Conservation (phyloP, 2,113 vertebrate genomes). For the Aythya baeri region DNA sequence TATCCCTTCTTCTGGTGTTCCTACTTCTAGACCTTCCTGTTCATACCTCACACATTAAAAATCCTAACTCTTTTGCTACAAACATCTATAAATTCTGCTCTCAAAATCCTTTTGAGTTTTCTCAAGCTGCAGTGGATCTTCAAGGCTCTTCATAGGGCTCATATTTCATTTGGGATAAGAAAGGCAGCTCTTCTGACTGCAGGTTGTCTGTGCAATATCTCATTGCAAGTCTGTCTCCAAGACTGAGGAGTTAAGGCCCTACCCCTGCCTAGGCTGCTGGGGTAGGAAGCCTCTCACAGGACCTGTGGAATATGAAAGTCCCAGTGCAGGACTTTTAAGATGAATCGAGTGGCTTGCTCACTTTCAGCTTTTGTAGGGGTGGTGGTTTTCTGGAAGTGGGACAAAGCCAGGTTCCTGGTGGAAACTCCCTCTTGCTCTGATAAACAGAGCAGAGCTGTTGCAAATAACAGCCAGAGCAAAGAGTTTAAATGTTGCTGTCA, state of each 20-base stretch:
- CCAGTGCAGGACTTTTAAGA: background rate
- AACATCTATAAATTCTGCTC: background rate
- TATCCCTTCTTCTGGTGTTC: background rate
- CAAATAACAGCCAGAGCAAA: background rate
- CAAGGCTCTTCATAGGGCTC: background rate
- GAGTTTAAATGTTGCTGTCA: constrained; percentile 49
- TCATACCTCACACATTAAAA: background rate
- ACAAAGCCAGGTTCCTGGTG: background rate
- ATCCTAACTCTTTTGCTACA: background rate
- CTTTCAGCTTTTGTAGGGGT: background rate
- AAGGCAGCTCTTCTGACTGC: background rate
- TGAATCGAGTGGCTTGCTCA: fast-evolving
- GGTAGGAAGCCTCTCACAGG: background rate
- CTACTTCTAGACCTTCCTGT: background rate
- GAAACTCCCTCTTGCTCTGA: background rate
- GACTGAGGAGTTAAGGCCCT: background rate
- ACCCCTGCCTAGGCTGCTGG: background rate
- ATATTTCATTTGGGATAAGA: background rate
- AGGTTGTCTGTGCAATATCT: background rate
- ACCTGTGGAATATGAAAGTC: background rate
- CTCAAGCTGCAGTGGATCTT: background rate
- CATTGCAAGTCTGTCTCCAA: background rate
- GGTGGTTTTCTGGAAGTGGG: background rate
- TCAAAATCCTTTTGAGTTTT: background rate
- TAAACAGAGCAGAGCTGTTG: background rate